Evolutionary conservation across 2,113 vertebrate genomes (phyloP), one percentile per base, ranked within the genome.

Genomic region (Nannobrachium achirus): DNA sequence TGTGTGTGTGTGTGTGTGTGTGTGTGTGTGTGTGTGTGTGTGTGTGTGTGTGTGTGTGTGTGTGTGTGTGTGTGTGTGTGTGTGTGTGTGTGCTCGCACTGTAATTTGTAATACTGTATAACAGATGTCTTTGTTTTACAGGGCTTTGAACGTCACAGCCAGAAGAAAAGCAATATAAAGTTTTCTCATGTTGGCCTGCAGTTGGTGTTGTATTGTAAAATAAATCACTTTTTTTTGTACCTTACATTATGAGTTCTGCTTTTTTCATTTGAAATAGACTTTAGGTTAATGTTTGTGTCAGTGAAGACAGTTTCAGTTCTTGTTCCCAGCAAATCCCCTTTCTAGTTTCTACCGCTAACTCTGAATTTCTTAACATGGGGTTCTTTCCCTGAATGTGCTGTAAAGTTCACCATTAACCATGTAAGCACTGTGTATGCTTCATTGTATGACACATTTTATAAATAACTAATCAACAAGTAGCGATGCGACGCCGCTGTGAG

Each of bases 81-180:
- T 33, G 25, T 33, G 25, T 33, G 70, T 85, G 15, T 49, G 13
- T 57, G 48, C 33, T n/a, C n/a, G n/a, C n/a, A n/a, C n/a, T 72
- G 40, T 67, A 63, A 73, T 8, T 40, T 39, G 20, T n/a, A n/a
- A n/a, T n/a, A n/a, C 25, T 63, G 25, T 50, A 80, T 20, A 0
- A 10, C 4, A 71, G 33, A 69, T 73, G 45, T 8, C 57, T 71
- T 76, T 84, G 15, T 81, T 84, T 80, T 57, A 44, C 88, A 89
- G 88, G 71, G 50, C 60, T 63, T 13, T 40, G 13, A 59, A 3
- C 40, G 51, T 64, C 56, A 3, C 33, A 40, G 67, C 71, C 61
- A 46, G 66, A 62, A 58, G 74, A 44, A 56, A 61, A 40, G 19
- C 58, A 50, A 53, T 15, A 44, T 56, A 59, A 71, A 1, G 42